Conservation (phyloP, 2,113 vertebrate genomes). For the Meles meles region DNA sequence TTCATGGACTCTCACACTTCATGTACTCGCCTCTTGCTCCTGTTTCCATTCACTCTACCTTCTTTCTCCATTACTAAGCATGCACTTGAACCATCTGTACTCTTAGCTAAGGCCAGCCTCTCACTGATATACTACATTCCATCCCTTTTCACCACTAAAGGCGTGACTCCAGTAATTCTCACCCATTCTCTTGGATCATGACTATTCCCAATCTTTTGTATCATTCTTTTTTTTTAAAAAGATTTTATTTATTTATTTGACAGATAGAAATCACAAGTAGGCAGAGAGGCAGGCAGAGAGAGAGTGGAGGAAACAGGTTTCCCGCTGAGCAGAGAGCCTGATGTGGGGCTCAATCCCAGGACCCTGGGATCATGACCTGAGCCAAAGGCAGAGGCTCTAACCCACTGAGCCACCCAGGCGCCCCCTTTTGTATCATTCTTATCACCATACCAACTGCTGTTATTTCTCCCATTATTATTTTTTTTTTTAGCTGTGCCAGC, state of each 20-base stretch:
- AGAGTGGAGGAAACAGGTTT: no score
- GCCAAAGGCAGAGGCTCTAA: no score
- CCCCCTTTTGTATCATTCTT: neutral
- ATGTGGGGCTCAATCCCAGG: no score
- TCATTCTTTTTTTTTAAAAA: no score
- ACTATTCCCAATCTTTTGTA: neutral
- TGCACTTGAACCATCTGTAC: neutral
- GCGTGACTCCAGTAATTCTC: neutral
- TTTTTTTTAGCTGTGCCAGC: neutral
- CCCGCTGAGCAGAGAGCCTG: no score
- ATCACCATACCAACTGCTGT: neutral
- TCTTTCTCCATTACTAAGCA: neutral
- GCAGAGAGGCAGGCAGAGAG: no score
- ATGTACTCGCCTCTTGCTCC: neutral
- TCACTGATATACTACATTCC: neutral
- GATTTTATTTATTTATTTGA: no score
- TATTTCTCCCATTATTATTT: neutral
- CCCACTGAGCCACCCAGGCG: no score
- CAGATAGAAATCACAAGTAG: no score
- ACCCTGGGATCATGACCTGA: no score
- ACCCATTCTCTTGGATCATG: neutral
- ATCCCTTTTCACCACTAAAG: neutral
- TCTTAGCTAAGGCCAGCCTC: neutral
- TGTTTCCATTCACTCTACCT: neutral
- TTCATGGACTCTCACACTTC: neutral